Percentiles rank a stretch among this genome's conserved stretches.
Evolutionary conservation across 2,888 invertebrate genomes (phyloP).

Genomic region (Drosophila picticornis): DNA sequence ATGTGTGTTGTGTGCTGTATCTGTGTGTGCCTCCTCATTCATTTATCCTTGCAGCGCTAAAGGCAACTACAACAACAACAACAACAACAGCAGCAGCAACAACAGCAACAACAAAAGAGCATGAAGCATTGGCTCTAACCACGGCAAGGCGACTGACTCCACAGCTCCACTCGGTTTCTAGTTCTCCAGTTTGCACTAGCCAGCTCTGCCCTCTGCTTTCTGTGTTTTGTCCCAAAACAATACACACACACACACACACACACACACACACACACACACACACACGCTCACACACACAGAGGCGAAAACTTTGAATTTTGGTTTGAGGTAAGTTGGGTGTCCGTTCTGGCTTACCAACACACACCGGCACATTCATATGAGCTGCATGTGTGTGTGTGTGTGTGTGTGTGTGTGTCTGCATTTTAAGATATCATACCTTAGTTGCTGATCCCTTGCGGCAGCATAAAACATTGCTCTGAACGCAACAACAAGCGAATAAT

Average conservation of each 20-base stretch:
- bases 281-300: conserved; percentile 2
- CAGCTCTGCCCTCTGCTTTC: conserved; percentile 35
- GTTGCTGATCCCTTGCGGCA: conserved; percentile 69
- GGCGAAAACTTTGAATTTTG: conserved; percentile 47
- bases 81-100: conserved; percentile 57
- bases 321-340: conserved; percentile 59
- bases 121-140: conserved; percentile 73
- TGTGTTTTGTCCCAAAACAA: conserved; percentile 62
- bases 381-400: conserved; percentile 22
- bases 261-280: conserved; percentile 2
- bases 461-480: conserved; percentile 68
- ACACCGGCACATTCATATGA: conserved; percentile 1
- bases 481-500: conserved; percentile 36
- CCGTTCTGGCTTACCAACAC: conserved; percentile 66
- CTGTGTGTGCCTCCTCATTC: conserved; percentile 74
- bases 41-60: conserved; percentile 77
- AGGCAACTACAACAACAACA: conserved; percentile 61
- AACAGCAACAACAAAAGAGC: conserved; percentile 76
- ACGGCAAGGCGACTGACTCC: conserved; percentile 62
- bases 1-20: conserved; percentile 34
- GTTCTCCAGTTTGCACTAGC: conserved; percentile 3
- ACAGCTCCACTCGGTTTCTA: conserved; percentile 3
- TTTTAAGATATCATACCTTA: conserved; percentile 81
- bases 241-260: conserved; percentile 32
- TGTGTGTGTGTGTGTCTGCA: conserved; percentile 64